Percentiles rank a stretch among this genome's conserved stretches.
Evolutionary conservation across 1,140 invertebrate genomes (phyloP).

Genomic region (Bilobella aurantiaca): DNA sequence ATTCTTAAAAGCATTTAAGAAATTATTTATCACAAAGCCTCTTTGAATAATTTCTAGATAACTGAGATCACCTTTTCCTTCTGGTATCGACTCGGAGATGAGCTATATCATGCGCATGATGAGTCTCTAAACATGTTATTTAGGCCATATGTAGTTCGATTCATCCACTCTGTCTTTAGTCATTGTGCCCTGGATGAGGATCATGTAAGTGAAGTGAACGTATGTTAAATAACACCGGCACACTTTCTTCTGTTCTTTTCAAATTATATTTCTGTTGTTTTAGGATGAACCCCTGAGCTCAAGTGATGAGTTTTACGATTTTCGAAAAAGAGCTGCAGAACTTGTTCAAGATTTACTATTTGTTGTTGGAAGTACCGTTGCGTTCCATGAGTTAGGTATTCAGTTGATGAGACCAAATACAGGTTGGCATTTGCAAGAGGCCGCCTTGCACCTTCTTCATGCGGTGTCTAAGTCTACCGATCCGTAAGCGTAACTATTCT

Average conservation of each 20-base stretch:
- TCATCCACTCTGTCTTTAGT: slow-evolving; percentile 69
- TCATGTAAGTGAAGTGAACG: too few species aligned
- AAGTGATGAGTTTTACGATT: slow-evolving; percentile 75
- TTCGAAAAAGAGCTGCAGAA: slow-evolving; percentile 78
- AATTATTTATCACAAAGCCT: neutral
- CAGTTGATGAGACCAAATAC: slow-evolving; percentile 66
- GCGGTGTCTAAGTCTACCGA: slow-evolving; percentile 89
- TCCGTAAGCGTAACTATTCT: slow-evolving; percentile 59
- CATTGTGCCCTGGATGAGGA: slow-evolving; percentile 87
- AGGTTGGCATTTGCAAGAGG: slow-evolving; percentile 85
- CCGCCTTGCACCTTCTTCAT: slow-evolving; percentile 92
- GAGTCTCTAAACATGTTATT: slow-evolving; percentile 67
- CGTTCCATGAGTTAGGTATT: slow-evolving; percentile 62
- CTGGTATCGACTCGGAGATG: slow-evolving; percentile 92
- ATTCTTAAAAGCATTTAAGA: too few species aligned
- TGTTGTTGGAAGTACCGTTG: slow-evolving; percentile 81
- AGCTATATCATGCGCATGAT: slow-evolving; percentile 76
- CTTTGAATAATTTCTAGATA: slow-evolving; percentile 50
- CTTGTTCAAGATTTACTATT: slow-evolving; percentile 96
- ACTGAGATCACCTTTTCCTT: slow-evolving; percentile 94
- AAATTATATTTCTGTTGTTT: slow-evolving; percentile 30
- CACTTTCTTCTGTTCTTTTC: too few species aligned
- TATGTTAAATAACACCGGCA: too few species aligned
- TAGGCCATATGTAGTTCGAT: slow-evolving; percentile 77
- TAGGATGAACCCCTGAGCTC: slow-evolving; percentile 78